phyloP scores from a whole-genome alignment of 2,113 vertebrate genomes.

The Guaruba guarouba region DNA sequence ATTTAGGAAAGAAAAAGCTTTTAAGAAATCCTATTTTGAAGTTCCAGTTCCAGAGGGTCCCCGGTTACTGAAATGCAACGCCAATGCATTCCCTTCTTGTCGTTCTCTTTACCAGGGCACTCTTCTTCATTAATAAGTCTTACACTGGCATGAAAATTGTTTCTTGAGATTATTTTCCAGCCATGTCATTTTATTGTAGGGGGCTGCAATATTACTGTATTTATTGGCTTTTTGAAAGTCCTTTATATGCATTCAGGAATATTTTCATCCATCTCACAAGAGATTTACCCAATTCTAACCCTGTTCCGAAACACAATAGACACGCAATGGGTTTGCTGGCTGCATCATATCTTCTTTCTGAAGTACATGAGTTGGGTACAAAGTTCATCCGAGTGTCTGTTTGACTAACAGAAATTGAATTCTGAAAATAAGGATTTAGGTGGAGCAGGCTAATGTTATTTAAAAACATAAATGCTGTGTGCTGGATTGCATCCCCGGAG shows the following conservation, averaged over 20 bases:
- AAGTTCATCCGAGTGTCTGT: background rate
- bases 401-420: background rate
- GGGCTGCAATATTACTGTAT: background rate
- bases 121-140: constrained; percentile 24
- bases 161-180: constrained; percentile 13
- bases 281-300: constrained; percentile 27
- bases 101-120: background rate
- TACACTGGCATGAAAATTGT: constrained; percentile 29
- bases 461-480: background rate
- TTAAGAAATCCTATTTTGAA: constrained; percentile 64
- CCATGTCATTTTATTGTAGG: constrained; percentile 6
- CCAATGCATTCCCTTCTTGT: background rate
- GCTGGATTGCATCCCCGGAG: background rate
- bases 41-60: constrained; percentile 28
- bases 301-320: background rate
- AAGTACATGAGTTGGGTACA: background rate
- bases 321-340: background rate
- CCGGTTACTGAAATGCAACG: background rate
- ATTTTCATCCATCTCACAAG: constrained; percentile 25
- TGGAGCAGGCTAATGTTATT: background rate
- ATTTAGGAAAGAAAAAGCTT: constrained; percentile 56
- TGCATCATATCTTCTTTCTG: background rate
- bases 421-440: background rate
- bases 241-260: background rate
- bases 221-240: constrained; percentile 43